Evolutionary conservation across 2,113 vertebrate genomes (phyloP).

Genomic region (Cyanoramphus novaezelandiae): DNA sequence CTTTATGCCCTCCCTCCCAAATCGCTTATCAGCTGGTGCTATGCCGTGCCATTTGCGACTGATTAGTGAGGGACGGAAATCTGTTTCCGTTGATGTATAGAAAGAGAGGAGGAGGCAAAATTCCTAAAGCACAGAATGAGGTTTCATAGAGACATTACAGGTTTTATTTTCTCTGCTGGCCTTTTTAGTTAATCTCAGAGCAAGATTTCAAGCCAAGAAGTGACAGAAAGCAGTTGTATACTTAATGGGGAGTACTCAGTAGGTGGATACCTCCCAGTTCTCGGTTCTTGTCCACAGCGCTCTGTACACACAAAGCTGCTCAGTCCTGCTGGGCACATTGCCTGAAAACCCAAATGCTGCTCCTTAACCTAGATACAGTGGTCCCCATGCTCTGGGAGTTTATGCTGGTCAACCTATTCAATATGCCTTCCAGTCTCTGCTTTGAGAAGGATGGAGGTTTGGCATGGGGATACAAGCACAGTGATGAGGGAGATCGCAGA

Average conservation of each 20-base stretch:
- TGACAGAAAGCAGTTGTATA: not conserved
- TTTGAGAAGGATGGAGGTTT: not conserved
- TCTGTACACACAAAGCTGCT: not conserved
- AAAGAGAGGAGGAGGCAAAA: not conserved
- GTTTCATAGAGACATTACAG: not conserved
- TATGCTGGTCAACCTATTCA: not conserved
- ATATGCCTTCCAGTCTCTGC: not conserved
- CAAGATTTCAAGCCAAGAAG: not conserved
- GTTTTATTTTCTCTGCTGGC: not conserved
- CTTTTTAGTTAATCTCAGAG: not conserved
- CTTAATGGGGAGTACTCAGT: not conserved
- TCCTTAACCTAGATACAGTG: not conserved
- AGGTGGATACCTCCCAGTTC: not conserved
- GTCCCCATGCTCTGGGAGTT: not conserved
- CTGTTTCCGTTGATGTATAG: accelerated
- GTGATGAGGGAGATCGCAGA: not conserved
- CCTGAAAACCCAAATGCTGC: not conserved
- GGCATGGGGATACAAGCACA: not conserved
- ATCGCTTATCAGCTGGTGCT: not conserved
- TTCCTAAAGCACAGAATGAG: not conserved
- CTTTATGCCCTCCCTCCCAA: not conserved
- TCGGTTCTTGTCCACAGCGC: not conserved
- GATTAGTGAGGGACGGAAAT: not conserved
- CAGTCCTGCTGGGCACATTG: not conserved
- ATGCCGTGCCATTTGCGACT: not conserved